A percentile compares a stretch with the other conserved stretches of the same genome.
These are phyloP conservation scores for Electrona antarctica DNA, from an alignment of 2,113 vertebrate genomes.

Conservation along the genomic window DNA sequence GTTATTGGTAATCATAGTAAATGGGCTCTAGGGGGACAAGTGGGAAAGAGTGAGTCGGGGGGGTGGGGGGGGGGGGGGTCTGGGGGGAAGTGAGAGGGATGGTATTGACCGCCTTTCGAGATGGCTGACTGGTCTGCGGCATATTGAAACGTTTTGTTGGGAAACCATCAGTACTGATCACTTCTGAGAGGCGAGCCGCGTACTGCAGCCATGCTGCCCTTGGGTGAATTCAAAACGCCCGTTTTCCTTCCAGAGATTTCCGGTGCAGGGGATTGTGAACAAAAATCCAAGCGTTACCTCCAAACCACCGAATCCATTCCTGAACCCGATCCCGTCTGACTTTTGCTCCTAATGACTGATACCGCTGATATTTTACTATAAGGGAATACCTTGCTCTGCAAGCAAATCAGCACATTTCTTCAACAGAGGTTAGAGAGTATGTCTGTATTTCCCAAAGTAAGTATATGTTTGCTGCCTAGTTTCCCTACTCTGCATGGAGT, in stretches of 20 bases:
- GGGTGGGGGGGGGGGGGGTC: constrained; percentile 4
- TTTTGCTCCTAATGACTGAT: no score
- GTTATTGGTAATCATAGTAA: constrained; percentile 70
- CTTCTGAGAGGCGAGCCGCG: constrained; percentile 11
- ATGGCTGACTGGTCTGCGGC: constrained; percentile 15
- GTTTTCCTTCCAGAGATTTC: not conserved
- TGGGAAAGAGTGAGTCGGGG: constrained; percentile 26
- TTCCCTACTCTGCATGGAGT: constrained; percentile 25
- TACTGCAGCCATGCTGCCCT: not conserved
- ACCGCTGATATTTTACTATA: not conserved
- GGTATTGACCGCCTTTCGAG: constrained; percentile 15
- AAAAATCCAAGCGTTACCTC: not conserved
- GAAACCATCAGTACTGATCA: constrained; percentile 32
- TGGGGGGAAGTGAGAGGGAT: constrained; percentile 6
- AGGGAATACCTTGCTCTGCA: constrained; percentile 1
- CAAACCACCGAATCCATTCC: not conserved
- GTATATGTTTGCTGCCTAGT: constrained; percentile 10
- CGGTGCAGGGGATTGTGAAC: not conserved
- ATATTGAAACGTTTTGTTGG: constrained; percentile 30
- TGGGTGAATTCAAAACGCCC: not conserved
- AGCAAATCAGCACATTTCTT: not conserved
- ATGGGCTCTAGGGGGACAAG: constrained; percentile 53
- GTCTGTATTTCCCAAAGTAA: constrained; percentile 4
- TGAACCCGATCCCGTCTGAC: not conserved
- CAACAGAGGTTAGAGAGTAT: not conserved